Base-by-base conservation (phyloP, 2,888 invertebrate species). In the Eutolmus rufibarbis region DNA sequence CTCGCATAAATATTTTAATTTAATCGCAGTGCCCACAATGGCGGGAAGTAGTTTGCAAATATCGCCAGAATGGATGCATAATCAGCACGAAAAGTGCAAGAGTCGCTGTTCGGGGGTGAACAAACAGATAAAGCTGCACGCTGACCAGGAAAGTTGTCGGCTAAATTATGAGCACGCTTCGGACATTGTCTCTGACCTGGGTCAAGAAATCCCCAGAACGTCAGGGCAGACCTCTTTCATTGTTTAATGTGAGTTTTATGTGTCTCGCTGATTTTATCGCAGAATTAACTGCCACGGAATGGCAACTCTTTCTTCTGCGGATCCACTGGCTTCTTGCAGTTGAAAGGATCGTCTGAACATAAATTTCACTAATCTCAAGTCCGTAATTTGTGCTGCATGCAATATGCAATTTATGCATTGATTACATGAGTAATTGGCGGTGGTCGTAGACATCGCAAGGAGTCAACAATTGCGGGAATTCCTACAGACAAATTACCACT, bases 221-320 rank as follows among this genome's bases (percentile, higher is more conserved):
- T 86, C 81, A 76, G 66, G 82, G 74, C 84, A 66, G 82, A 86
- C 12, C 78, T 88, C 84, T 56, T 88, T 88, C 88, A 88, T 87
- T 88, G 87, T 87, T 88, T 88, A 87, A 88, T 88, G 87, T 85
- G 87, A 85, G 74, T 88, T 88, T 88, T 87, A 88, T 88, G 88
- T 88, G 88, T 88, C 88, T 88, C 88, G 87, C 85, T 85, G 88
- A 88, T 88, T 40, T 88, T 88, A 88, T 88, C 88, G 79, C 28
- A 56, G 87, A 88, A 88, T 87, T 88, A 87, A 88, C 88, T 85
- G 88, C 87, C 88, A 88, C 86, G 87, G 78, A 87, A 88, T 84
- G 40, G 88, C 74, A 87, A 77, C 84, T 76, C 78, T 86, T 56
- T 81, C 79, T 77, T 86, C 57, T 57, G 16, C 85, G 74, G 85